phyloP scores from a whole-genome alignment of 2,888 invertebrate species.

The Apamea anceps region DNA sequence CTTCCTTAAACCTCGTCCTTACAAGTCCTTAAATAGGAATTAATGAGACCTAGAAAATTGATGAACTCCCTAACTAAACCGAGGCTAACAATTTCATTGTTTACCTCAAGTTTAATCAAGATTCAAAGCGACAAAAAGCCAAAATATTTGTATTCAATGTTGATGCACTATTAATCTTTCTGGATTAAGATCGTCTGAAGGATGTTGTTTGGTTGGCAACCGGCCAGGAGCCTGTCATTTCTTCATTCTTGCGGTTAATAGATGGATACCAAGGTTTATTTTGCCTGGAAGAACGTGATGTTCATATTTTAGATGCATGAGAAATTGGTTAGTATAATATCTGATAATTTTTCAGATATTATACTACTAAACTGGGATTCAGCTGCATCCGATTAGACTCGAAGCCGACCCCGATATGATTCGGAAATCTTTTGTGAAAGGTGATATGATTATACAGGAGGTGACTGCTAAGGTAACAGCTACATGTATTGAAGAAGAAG shows the following conservation, averaged over 20 bases:
- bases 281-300: constrained; percentile 12
- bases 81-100: constrained; percentile 24
- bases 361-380: neutral
- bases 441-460: neutral
- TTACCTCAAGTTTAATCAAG: constrained; percentile 25
- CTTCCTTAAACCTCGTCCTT: constrained; percentile 30
- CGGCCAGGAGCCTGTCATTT: constrained; percentile 42
- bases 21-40: neutral
- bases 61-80: neutral
- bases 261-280: constrained; percentile 38
- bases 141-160: constrained; percentile 53
- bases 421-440: neutral
- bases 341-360: neutral
- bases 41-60: neutral
- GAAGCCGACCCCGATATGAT: neutral
- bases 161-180: constrained; percentile 55
- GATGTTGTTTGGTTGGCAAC: constrained; percentile 52
- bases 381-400: neutral
- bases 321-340: neutral
- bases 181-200: constrained; percentile 57
- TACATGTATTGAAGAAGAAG: neutral
- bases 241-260: constrained; percentile 32
- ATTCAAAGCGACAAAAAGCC: constrained; percentile 30
- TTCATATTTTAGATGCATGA: constrained; percentile 14
- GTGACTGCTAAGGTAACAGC: neutral